A percentile compares a stretch with the other conserved stretches of the same genome.
Evolutionary conservation across 2,113 vertebrate genomes (phyloP).

Genomic region (Tragelaphus strepsiceros): DNA sequence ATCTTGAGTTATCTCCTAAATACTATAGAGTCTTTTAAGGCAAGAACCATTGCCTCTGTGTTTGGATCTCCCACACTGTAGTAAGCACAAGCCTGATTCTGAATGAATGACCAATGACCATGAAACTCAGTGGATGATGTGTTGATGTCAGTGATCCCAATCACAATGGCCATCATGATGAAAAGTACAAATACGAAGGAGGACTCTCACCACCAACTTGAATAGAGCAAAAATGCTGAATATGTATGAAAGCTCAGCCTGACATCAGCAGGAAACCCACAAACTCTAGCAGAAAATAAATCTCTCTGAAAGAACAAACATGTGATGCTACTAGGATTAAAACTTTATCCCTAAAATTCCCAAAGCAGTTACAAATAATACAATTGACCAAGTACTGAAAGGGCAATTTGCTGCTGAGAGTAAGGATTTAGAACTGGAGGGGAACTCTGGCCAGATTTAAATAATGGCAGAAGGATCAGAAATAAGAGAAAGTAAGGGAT

Average conservation of each 20-base stretch:
- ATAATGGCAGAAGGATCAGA: conserved; percentile 40
- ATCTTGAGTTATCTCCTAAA: neutral
- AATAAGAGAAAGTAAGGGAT: conserved; percentile 24
- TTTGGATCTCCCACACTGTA: neutral
- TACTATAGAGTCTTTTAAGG: neutral
- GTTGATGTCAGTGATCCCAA: conserved; percentile 35
- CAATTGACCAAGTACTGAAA: conserved; percentile 35
- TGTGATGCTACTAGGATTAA: conserved; percentile 59
- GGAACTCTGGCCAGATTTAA: conserved; percentile 37
- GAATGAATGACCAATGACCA: neutral
- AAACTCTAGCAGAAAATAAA: conserved; percentile 63
- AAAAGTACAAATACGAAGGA: conserved; percentile 33
- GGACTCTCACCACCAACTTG: neutral
- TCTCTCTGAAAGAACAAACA: conserved; percentile 56
- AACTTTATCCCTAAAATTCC: conserved; percentile 56
- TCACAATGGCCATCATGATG: conserved; percentile 22
- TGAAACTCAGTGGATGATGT: neutral
- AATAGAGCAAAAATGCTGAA: conserved; percentile 58
- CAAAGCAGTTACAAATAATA: conserved; percentile 56
- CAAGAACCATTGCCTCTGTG: neutral
- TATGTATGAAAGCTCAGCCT: conserved; percentile 35
- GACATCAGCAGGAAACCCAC: conserved; percentile 64
- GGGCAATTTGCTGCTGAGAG: conserved; percentile 23
- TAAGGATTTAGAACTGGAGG: conserved; percentile 35
- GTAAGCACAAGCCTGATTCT: neutral